A percentile compares a stretch with the other conserved stretches of the same genome.
Conservation (phyloP, 2,888 invertebrate genomes). For the Pristionchus japonicus region DNA sequence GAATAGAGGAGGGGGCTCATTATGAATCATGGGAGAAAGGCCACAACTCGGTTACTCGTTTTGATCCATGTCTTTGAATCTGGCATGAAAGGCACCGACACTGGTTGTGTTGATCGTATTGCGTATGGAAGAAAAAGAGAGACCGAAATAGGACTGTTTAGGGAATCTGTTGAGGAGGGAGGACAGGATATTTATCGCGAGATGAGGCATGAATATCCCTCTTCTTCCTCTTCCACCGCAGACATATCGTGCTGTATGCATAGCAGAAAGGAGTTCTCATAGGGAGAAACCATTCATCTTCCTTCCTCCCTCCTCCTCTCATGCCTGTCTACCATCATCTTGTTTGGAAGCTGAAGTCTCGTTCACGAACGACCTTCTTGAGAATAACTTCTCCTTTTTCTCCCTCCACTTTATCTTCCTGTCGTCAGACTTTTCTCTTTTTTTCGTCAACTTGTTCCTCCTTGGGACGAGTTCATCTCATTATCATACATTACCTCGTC, state of each 20-base stretch:
- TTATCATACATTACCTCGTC: conserved; percentile 25
- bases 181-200: not conserved
- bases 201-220: not conserved
- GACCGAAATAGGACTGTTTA: not conserved
- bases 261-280: not conserved
- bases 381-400: not conserved
- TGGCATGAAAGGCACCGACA: not conserved
- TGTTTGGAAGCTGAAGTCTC: not conserved
- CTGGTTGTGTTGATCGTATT: not conserved
- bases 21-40: not conserved
- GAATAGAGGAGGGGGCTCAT: no score
- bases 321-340: conserved; percentile 6
- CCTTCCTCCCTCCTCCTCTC: not conserved
- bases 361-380: not conserved
- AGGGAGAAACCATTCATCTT: not conserved
- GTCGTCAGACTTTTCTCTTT: not conserved
- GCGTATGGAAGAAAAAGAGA: not conserved
- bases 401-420: conserved; percentile 37
- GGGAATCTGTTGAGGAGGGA: not conserved
- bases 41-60: not conserved
- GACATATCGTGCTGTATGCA: not conserved
- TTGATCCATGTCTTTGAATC: not conserved
- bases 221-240: not conserved
- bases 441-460: not conserved
- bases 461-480: not conserved